Evolutionary conservation across 2,888 invertebrate genomes (phyloP), one percentile per base, ranked within the genome.

Genomic region (Protophormia terraenovae): DNA sequence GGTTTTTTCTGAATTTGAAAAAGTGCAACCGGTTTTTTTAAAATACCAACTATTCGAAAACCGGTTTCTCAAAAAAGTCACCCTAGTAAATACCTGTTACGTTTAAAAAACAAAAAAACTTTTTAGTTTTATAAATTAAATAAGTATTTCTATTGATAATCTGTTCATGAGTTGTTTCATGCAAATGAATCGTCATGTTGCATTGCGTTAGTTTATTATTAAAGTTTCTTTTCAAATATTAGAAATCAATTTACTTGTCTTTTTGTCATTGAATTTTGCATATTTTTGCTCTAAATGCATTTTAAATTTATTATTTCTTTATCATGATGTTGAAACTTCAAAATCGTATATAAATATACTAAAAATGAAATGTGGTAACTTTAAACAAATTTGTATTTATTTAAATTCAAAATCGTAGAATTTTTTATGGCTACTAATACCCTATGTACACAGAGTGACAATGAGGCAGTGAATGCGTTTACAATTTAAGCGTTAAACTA

Each of bases 271-370:
- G 82, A 85, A 58, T 75, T 64, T 78, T 41, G 50, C 45, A 64
- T 78, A 64, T 71, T 58, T 79, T 78, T 85, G 85, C 71, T 75
- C 82, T 45, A 82, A 82, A 79, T 85, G 66, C 85, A 85, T 85
- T 71, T 85, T 78, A 75, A 81, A 47, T 79, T 80, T 58, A 3
- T 80, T 73, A 72, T 84, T 78, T 81, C 67, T 77, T 79, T 69
- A 69, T 80, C 67, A 53, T 47, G 22, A 29, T 45, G 24, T 38
- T n/a, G 24, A 62, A 47, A 27, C n/a, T 45, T 19, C 8, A 41
- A 47, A 41, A 8, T 16, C 6, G 16, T 16, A n/a, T n/a, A 45
- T 16, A 45, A 38, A n/a, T 16, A 72, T 45, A 64, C 22, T 16
- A 27, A 45, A 24, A 32, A 35, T 45, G 14, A 50, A 38, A 62